Evolutionary conservation across 2,113 vertebrate genomes (phyloP), one percentile per base, ranked within the genome.

Genomic region (Corythaeola cristata): DNA sequence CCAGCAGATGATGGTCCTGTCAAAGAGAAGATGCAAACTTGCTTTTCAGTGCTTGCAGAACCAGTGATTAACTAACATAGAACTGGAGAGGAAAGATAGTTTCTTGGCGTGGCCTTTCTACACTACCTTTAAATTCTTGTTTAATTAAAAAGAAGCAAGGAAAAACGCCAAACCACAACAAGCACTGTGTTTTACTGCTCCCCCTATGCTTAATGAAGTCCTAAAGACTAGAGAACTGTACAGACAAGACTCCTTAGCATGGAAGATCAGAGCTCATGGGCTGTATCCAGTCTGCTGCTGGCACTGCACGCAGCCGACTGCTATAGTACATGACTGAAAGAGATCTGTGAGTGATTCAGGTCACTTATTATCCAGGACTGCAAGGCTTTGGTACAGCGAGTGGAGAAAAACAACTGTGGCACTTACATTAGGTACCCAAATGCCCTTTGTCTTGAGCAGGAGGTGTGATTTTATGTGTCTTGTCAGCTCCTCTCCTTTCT

Each of bases 151-250:
- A 95, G 77, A 89, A 90, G 53, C 56, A 58, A 93, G 32, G 35
- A 52, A 92, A 92, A 94, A 50, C 13, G 88, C 68, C 69, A 96
- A 89, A 88, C 86, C 90, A 92, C 94, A 96, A 87, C 56, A 97
- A 90, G 76, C 33, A 92, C 23, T 21, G 11, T 8, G 67, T 95
- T 78, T 85, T 96, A 90, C 87, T 90, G 58, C 53, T 92, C 53
- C n/a, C 7, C 3, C 26, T 64, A 2, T 63, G 49, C 21, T 89
- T 94, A 92, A 94, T 77, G 52, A 72, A 89, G n/a, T 87, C 60
- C 33, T 87, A 32, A 87, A 81, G 47, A 68, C 66, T 26, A 81
- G 75, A 75, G 56, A 52, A 82, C 68, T 95, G 87, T 78, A 91
- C 35, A 85, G 89, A 75, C 80, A 91, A 89, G 85, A 91, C 47